phyloP scores from a whole-genome alignment of 2,888 invertebrate genomes.

The Nomada flava region DNA sequence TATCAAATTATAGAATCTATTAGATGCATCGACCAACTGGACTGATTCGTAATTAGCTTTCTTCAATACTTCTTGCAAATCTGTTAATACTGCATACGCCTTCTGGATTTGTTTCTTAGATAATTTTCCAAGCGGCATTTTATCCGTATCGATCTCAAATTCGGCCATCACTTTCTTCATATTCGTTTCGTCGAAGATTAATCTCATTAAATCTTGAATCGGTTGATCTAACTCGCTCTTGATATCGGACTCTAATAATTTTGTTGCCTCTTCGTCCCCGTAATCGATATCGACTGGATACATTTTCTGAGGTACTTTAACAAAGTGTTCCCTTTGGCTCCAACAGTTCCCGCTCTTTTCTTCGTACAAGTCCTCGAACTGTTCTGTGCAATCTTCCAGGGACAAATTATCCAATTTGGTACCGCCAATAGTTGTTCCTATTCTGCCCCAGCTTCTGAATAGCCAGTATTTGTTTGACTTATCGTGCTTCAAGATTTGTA shows the following conservation, averaged over 20 bases:
- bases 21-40: constrained; percentile 93
- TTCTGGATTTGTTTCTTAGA: constrained; percentile 95
- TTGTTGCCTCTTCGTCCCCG: constrained; percentile 85
- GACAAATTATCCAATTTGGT: constrained; percentile 86
- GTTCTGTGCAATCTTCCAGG: constrained; percentile 86
- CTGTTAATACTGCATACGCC: constrained; percentile 93
- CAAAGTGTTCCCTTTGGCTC: constrained; percentile 88
- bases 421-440: constrained; percentile 96
- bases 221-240: constrained; percentile 89
- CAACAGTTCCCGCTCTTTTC: constrained; percentile 95
- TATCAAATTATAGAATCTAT: constrained; percentile 96
- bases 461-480: constrained; percentile 88
- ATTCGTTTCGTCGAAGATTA: constrained; percentile 95
- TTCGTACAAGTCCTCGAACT: constrained; percentile 88
- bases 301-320: constrained; percentile 90
- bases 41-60: constrained; percentile 83
- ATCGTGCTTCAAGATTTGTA: constrained; percentile 95
- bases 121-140: constrained; percentile 99
- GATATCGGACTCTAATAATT: constrained; percentile 85
- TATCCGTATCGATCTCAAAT: constrained; percentile 98
- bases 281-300: constrained; percentile 97
- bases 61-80: constrained; percentile 87
- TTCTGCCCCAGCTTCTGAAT: constrained; percentile 98
- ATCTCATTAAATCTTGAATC: constrained; percentile 92
- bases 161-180: constrained; percentile 98